Conservation (phyloP, 2,113 vertebrate species). For the Herpetotheres cachinnans region DNA sequence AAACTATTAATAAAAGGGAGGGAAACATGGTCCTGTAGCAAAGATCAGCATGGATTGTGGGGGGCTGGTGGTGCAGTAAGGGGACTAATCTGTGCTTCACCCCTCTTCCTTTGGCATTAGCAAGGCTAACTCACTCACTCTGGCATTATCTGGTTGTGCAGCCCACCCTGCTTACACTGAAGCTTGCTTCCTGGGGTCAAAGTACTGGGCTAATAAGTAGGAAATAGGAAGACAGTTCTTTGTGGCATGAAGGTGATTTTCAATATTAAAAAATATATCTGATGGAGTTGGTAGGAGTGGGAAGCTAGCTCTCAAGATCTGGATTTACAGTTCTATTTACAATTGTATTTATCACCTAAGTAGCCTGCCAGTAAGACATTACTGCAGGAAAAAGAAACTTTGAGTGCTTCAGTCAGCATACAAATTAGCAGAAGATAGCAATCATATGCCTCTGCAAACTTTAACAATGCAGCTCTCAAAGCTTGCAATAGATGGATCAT, state of each 20-base stretch:
- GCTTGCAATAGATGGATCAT: neutral
- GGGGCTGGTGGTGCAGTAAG: neutral
- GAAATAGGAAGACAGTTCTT: neutral
- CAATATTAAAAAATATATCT: neutral
- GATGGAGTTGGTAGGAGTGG: neutral
- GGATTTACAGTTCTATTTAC: neutral
- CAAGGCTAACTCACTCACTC: neutral
- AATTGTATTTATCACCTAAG: neutral
- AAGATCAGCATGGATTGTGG: neutral
- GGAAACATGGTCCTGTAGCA: neutral
- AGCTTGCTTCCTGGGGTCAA: neutral
- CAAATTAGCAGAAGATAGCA: neutral
- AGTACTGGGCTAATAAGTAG: neutral
- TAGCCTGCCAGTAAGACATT: neutral
- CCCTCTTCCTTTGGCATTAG: neutral
- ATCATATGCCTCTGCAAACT: neutral
- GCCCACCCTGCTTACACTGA: neutral
- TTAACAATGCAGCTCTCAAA: neutral
- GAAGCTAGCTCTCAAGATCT: neutral
- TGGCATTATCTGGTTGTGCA: neutral
- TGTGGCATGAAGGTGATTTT: neutral
- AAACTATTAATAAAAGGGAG: neutral
- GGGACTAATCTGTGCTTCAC: neutral
- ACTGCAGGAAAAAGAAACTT: neutral
- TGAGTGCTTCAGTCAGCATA: neutral